These are phyloP conservation scores for Xylocampa areola DNA, from an alignment of 2,888 invertebrate species.

Conservation along the genomic window DNA sequence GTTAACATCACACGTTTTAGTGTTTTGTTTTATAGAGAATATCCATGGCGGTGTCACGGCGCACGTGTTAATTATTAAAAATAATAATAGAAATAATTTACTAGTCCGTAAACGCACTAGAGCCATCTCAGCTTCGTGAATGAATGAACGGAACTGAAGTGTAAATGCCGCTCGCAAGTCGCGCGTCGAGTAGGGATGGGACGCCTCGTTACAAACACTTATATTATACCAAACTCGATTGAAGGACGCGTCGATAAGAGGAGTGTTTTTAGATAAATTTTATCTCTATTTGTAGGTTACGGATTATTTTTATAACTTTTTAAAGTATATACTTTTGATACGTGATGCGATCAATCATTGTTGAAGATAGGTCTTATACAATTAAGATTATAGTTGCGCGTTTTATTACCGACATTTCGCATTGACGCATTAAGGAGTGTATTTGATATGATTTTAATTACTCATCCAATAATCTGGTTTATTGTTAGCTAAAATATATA, in stretches of 20 bases:
- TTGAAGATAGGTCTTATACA: conserved; percentile 48
- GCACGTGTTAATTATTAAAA: conserved; percentile 78
- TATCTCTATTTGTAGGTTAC: conserved; percentile 52
- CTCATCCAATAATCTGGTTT: not conserved
- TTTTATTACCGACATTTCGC: not conserved
- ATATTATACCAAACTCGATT: conserved; percentile 55
- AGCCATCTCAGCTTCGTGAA: conserved; percentile 73
- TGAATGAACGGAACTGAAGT: conserved; percentile 56
- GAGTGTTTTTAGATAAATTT: conserved; percentile 52
- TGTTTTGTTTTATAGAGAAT: conserved; percentile 76
- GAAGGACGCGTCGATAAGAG: conserved; percentile 57
- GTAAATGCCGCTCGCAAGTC: conserved; percentile 36
- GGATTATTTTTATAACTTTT: conserved; percentile 48
- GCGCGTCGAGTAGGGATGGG: conserved; percentile 60
- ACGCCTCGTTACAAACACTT: conserved; percentile 49
- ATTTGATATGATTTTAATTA: conserved; percentile 2
- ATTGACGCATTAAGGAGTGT: not conserved
- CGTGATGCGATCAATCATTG: conserved; percentile 51
- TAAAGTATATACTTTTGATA: conserved; percentile 48
- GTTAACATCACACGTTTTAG: conserved; percentile 68
- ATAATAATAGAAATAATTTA: conserved; percentile 82
- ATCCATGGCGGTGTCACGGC: conserved; percentile 83
- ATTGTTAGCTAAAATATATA: not conserved
- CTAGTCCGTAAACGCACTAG: conserved; percentile 82
- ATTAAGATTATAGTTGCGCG: conserved; percentile 27